Evolutionary conservation across 2,113 vertebrate species (phyloP).

Genomic region (Lamprologus callipterus): DNA sequence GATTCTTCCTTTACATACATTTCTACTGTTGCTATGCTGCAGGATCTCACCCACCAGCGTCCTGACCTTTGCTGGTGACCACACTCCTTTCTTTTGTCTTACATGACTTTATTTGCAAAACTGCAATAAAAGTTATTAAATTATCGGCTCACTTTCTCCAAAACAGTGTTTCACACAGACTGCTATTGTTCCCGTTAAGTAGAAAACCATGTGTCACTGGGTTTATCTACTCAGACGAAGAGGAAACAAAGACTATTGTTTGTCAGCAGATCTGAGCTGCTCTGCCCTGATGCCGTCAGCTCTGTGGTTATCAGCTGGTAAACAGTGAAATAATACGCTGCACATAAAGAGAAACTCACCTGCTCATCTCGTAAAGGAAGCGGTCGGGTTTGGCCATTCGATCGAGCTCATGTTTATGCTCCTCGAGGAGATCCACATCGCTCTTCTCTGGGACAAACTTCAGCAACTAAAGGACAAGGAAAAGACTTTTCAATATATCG

Average conservation of each 20-base stretch:
- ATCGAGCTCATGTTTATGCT: constrained; percentile 94
- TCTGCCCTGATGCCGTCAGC: not conserved
- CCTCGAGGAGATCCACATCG: constrained; percentile 91
- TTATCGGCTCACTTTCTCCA: not conserved
- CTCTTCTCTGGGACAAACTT: constrained; percentile 97
- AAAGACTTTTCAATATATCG: not conserved
- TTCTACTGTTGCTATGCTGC: not conserved
- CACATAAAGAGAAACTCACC: constrained; percentile 58
- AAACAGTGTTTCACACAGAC: constrained; percentile 11
- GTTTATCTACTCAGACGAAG: constrained; percentile 1
- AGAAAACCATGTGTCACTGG: constrained; percentile 10
- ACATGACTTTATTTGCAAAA: not conserved
- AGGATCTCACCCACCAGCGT: not conserved
- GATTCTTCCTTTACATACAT: not conserved
- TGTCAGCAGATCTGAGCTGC: not conserved
- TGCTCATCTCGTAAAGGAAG: constrained; percentile 99
- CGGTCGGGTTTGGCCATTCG: constrained; percentile 97
- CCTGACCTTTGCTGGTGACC: not conserved
- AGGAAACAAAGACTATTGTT: constrained; percentile 36
- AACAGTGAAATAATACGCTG: not conserved
- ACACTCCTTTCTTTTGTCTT: not conserved
- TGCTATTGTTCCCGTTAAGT: constrained; percentile 11
- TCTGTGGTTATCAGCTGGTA: not conserved
- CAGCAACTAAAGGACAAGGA: constrained; percentile 76
- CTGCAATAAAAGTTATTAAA: not conserved